Evolutionary conservation across 2,113 vertebrate species (phyloP).

Genomic region (Antechinus stuartii): DNA sequence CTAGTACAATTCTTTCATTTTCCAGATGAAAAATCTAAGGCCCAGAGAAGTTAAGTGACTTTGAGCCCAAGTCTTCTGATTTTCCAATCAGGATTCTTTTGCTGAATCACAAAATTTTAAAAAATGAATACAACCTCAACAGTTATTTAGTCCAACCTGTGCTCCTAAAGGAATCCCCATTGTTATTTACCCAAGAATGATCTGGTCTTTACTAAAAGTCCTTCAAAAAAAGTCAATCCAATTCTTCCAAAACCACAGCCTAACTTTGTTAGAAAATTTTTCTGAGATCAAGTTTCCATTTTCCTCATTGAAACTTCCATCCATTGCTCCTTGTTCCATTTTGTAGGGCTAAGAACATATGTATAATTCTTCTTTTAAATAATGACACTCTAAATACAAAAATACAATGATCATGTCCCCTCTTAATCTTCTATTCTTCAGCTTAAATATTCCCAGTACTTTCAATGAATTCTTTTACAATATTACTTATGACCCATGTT

Average conservation of each 20-base stretch:
- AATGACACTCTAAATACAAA: background rate
- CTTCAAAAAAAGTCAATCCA: background rate
- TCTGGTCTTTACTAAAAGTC: background rate
- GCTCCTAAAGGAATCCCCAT: background rate
- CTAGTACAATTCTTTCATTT: background rate
- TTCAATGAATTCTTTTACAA: background rate
- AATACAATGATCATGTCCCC: background rate
- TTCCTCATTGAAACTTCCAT: background rate
- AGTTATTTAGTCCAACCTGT: background rate
- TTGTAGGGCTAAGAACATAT: background rate
- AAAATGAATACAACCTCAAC: background rate
- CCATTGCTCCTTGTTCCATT: background rate
- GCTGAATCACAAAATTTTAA: background rate
- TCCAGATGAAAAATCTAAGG: background rate
- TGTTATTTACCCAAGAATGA: background rate
- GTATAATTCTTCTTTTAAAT: background rate
- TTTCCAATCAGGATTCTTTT: background rate
- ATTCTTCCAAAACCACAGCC: background rate
- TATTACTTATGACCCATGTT: background rate
- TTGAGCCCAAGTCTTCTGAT: background rate
- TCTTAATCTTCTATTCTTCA: background rate
- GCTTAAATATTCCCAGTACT: background rate
- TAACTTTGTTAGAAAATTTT: background rate
- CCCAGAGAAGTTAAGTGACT: background rate
- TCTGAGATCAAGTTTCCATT: background rate